A percentile compares a stretch with the other conserved stretches of the same genome.
These are phyloP conservation scores for Ptilodon capucinus DNA, from an alignment of 2,888 invertebrate species.

Conservation along the genomic window DNA sequence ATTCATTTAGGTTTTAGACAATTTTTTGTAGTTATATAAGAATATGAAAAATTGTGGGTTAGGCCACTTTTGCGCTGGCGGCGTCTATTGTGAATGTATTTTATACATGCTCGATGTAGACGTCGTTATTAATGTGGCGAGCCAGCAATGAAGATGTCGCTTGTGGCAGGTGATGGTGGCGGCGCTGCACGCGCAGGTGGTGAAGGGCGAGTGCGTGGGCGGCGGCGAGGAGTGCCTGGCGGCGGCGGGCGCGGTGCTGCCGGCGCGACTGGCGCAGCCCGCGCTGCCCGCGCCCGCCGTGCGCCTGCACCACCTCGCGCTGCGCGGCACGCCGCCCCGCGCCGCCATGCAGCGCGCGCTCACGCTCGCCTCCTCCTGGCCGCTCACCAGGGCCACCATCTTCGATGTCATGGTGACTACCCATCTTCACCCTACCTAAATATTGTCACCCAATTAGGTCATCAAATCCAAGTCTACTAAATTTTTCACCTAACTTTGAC, in stretches of 20 bases:
- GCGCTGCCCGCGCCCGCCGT: conserved; percentile 93
- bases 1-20: no score
- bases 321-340: conserved; percentile 92
- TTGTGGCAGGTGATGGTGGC: conserved; percentile 92
- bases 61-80: no score
- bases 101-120: no score
- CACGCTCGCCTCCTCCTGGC: conserved; percentile 96
- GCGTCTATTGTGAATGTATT: no score
- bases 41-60: no score
- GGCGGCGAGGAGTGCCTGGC: conserved; percentile 86
- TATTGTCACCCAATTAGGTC: not conserved
- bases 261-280: conserved; percentile 91
- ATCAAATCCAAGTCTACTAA: no score
- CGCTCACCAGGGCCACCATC: conserved; percentile 94
- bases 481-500: no score
- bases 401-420: conserved; percentile 95
- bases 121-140: no score
- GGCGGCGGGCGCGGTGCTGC: conserved; percentile 90
- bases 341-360: conserved; percentile 96
- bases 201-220: conserved; percentile 91
- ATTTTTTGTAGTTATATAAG: no score
- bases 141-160: not conserved
- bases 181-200: conserved; percentile 96
- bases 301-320: conserved; percentile 94
- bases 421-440: not conserved